Percentiles rank a stretch among this genome's conserved stretches.
These are phyloP conservation scores for Brachionus manjavacas DNA, from an alignment of 1,140 invertebrate species.

Conservation along the genomic window DNA sequence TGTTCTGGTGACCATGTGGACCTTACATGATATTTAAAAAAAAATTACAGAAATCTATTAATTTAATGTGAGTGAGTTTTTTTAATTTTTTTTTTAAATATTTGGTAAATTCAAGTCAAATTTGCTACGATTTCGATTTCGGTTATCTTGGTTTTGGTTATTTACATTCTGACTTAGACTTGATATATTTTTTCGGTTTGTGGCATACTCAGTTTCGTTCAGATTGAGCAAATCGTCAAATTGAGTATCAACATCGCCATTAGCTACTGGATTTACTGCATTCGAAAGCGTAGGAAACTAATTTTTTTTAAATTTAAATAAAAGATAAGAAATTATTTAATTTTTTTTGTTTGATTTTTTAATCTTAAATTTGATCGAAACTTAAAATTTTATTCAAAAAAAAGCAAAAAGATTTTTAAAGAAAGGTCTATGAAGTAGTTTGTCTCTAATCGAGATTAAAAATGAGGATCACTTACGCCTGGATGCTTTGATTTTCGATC, in stretches of 20 bases:
- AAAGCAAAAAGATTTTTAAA: background rate
- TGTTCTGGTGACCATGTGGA: background rate
- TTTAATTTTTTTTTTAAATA: slow-evolving; percentile 12
- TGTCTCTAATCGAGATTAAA: background rate
- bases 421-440: background rate
- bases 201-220: slow-evolving; percentile 33
- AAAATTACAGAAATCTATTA: background rate
- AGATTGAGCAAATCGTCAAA: background rate
- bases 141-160: background rate
- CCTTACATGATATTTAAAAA: background rate
- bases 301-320: background rate
- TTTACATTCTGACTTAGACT: slow-evolving; percentile 1
- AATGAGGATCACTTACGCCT: slow-evolving; percentile 38
- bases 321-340: background rate
- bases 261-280: background rate
- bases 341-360: background rate
- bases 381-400: background rate
- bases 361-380: background rate
- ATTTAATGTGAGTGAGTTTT: background rate
- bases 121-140: slow-evolving; percentile 41
- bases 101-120: slow-evolving; percentile 41
- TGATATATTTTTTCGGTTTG: slow-evolving; percentile 11
- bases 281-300: slow-evolving; percentile 20
- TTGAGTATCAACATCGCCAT: background rate
- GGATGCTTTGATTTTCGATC: slow-evolving; percentile 31